Evolutionary conservation across 2,113 vertebrate genomes (phyloP).

Genomic region (Mugil cephalus): DNA sequence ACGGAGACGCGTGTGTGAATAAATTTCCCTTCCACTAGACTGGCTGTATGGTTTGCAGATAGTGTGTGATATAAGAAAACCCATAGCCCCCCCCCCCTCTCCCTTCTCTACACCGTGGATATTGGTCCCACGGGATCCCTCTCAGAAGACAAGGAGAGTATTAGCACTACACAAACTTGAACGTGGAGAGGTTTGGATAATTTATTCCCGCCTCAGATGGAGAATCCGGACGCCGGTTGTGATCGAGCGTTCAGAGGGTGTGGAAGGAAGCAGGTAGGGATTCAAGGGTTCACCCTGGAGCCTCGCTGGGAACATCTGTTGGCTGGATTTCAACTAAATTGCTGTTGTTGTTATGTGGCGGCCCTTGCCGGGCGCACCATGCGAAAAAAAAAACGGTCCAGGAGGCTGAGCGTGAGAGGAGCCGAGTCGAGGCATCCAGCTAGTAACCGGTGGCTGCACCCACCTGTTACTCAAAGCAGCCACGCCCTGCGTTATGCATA

Average conservation of each 20-base stretch:
- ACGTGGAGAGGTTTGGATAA: background rate
- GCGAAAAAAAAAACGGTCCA: no score
- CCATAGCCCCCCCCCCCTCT: constrained; percentile 20
- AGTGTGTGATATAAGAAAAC: constrained; percentile 42
- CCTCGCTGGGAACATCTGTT: background rate
- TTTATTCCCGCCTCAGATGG: constrained; percentile 30
- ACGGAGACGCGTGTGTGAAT: constrained; percentile 53
- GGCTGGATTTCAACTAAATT: no score
- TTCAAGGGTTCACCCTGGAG: background rate
- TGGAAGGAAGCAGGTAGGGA: background rate
- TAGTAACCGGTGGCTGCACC: no score
- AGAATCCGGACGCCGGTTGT: constrained; percentile 31
- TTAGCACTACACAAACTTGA: constrained; percentile 5
- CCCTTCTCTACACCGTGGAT: constrained; percentile 16
- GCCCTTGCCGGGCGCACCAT: no score
- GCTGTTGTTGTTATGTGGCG: no score
- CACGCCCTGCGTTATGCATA: no score
- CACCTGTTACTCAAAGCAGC: no score
- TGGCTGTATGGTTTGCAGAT: constrained; percentile 55
- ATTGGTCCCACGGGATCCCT: constrained; percentile 34
- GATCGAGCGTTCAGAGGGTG: constrained; percentile 16
- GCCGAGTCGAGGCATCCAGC: no score
- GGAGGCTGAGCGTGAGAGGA: no score
- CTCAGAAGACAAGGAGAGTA: constrained; percentile 15
- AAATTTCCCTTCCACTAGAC: constrained; percentile 60